Percentiles rank a stretch among this genome's conserved stretches.
Conservation (phyloP, 2,797 vertebrate species). For the Sardinella longiceps region DNA sequence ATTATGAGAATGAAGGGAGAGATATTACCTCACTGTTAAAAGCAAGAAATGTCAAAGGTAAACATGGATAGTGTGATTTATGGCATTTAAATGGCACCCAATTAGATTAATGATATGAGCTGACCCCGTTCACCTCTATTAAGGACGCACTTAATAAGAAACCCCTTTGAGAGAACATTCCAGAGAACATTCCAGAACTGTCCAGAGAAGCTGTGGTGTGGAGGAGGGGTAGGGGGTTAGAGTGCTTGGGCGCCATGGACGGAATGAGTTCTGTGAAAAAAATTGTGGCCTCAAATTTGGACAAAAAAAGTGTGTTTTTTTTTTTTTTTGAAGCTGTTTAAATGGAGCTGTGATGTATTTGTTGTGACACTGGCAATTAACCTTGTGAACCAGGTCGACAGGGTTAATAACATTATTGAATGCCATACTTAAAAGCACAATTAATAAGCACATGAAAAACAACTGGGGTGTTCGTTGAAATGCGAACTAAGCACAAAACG, state of each 20-base stretch:
- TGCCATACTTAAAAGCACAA: constrained; percentile 4
- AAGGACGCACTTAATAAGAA: constrained; percentile 63
- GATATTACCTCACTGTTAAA: constrained; percentile 63
- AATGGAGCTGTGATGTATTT: constrained; percentile 31
- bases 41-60: constrained; percentile 69
- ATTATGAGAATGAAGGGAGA: constrained; percentile 65
- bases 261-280: background rate
- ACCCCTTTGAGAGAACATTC: constrained; percentile 41
- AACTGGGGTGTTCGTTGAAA: background rate
- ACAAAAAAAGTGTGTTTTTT: constrained; percentile 13
- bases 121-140: constrained; percentile 61
- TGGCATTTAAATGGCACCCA: constrained; percentile 65
- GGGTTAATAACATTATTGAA: constrained; percentile 24
- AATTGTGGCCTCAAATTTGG: background rate
- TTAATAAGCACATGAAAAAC: constrained; percentile 22
- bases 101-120: constrained; percentile 66
- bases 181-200: constrained; percentile 37
- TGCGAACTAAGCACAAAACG: background rate
- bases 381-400: constrained; percentile 20
- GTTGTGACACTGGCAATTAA: constrained; percentile 29
- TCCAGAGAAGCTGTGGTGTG: background rate
- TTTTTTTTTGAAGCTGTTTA: background rate
- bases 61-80: constrained; percentile 71
- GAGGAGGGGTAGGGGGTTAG: background rate
- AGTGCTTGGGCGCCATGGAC: background rate